Percentiles rank a stretch among this genome's conserved stretches.
Conservation (phyloP, 2,113 vertebrate genomes). For the Charina bottae region DNA sequence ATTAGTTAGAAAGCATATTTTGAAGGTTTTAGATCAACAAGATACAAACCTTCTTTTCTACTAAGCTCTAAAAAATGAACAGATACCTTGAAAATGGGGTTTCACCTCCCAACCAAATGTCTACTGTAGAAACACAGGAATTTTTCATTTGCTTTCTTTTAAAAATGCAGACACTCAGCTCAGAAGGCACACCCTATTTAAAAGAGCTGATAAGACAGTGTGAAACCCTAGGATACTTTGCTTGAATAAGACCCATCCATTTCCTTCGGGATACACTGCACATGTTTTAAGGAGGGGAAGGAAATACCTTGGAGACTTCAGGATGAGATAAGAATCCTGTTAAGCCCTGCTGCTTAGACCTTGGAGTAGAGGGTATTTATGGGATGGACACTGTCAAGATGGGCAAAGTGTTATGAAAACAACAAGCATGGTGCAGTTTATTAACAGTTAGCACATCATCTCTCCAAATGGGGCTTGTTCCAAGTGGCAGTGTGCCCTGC, state of each 20-base stretch:
- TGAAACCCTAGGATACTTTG: conserved; percentile 65
- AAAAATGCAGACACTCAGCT: conserved; percentile 62
- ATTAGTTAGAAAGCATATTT: conserved; percentile 46
- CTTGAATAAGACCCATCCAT: conserved; percentile 71
- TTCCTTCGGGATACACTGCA: conserved; percentile 66
- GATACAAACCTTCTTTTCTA: conserved; percentile 37
- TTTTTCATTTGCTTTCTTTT: conserved; percentile 42
- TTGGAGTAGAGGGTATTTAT: conserved; percentile 59
- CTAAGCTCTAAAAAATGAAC: conserved; percentile 45
- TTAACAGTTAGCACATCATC: conserved; percentile 73
- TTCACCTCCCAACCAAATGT: conserved; percentile 54
- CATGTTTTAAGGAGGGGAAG: not conserved
- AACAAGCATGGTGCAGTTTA: conserved; percentile 63
- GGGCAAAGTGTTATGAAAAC: conserved; percentile 35
- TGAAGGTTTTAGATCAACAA: conserved; percentile 35
- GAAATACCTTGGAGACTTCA: conserved; percentile 51
- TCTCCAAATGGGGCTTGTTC: conserved; percentile 71
- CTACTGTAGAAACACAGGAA: conserved; percentile 57
- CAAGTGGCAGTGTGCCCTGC: conserved; percentile 73
- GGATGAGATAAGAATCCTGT: conserved; percentile 52
- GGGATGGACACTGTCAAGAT: conserved; percentile 21
- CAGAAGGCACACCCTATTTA: conserved; percentile 59
- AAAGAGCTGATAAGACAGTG: conserved; percentile 62
- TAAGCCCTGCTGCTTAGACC: conserved; percentile 60
- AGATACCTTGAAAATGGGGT: conserved; percentile 49